Conservation (phyloP, 2,888 invertebrate species). For the Latrodectus hesperus region DNA sequence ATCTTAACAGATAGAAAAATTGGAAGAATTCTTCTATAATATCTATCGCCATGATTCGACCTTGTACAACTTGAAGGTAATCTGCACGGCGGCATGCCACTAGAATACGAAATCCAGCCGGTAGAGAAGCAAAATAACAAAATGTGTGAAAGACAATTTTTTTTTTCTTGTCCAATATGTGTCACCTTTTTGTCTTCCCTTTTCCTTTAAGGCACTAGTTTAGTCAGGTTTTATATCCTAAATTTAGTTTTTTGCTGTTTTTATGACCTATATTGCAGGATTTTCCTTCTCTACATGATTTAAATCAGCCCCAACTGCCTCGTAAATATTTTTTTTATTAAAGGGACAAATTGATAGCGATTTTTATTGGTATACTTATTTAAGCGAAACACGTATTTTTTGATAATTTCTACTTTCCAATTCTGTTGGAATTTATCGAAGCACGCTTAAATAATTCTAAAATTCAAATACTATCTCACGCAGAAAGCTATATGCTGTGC, state of each 20-base stretch:
- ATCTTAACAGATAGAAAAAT: constrained; percentile 25
- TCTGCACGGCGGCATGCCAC: constrained; percentile 21
- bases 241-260: constrained; percentile 39
- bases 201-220: constrained; percentile 58
- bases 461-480: no score
- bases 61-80: constrained; percentile 41
- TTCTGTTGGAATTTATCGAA: no score
- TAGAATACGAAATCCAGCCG: constrained; percentile 31
- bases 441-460: no score
- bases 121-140: constrained; percentile 4
- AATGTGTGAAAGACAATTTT: neutral
- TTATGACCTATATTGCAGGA: constrained; percentile 49
- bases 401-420: no score
- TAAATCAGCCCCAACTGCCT: no score
- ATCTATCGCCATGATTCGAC: constrained; percentile 41
- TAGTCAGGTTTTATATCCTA: constrained; percentile 58
- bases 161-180: constrained; percentile 37
- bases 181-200: constrained; percentile 32
- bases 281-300: constrained; percentile 43
- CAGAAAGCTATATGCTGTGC: no score
- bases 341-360: no score
- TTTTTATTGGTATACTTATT: no score
- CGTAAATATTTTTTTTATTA: no score
- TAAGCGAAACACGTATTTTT: no score
- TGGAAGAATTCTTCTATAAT: constrained; percentile 35